A percentile compares a stretch with the other conserved stretches of the same genome.
phyloP scores from a whole-genome alignment of 2,888 invertebrate species.

The Drosophila demipolita region DNA sequence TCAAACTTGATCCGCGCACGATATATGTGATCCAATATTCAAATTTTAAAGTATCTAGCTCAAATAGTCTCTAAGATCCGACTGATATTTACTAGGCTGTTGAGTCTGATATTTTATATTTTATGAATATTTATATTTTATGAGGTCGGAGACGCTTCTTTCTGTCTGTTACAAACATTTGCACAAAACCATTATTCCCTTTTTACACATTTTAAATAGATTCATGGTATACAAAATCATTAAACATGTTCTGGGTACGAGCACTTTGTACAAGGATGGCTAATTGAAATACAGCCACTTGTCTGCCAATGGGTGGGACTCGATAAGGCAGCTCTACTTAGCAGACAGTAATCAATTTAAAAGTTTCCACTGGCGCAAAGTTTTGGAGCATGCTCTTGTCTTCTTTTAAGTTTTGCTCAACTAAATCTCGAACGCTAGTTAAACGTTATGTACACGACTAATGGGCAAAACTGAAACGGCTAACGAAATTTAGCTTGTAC shows the following conservation, averaged over 20 bases:
- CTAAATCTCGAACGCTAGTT: slow-evolving; percentile 64
- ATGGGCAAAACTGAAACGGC: slow-evolving; percentile 67
- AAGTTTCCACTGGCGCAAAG: slow-evolving; percentile 63
- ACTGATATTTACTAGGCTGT: too few species aligned
- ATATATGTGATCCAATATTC: too few species aligned
- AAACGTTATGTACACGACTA: slow-evolving; percentile 65
- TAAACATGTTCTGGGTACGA: slow-evolving; percentile 24
- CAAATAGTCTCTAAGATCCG: too few species aligned
- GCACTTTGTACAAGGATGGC: slow-evolving; percentile 25
- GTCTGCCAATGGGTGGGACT: slow-evolving; percentile 22
- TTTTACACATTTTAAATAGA: too few species aligned
- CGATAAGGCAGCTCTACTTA: slow-evolving; percentile 17
- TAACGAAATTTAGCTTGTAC: slow-evolving; percentile 44
- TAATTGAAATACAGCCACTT: slow-evolving; percentile 71
- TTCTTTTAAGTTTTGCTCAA: slow-evolving; percentile 53
- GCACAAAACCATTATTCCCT: too few species aligned
- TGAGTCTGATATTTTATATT: too few species aligned
- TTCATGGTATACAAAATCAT: slow-evolving; percentile 14
- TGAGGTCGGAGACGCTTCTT: too few species aligned
- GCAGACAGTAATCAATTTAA: slow-evolving; percentile 71
- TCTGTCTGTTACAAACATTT: too few species aligned
- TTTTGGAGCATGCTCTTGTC: slow-evolving; percentile 57
- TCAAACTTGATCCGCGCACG: too few species aligned
- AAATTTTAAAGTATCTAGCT: too few species aligned
- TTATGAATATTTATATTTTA: too few species aligned